Base-by-base conservation (phyloP, 2,113 vertebrate genomes). In the Sceloporus undulatus region DNA sequence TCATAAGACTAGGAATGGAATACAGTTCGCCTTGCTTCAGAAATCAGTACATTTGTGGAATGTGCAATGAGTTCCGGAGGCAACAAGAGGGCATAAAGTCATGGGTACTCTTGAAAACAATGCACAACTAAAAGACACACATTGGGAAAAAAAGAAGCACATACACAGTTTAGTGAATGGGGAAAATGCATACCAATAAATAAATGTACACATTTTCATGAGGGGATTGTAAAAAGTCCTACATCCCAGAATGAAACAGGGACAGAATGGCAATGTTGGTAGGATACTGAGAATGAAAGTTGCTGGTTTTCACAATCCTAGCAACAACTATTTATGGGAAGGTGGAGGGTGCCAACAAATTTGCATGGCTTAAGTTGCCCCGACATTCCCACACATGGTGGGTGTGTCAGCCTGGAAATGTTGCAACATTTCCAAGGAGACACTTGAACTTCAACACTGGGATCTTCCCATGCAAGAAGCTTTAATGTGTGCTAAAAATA, bases 361-460 rank as follows among this genome's bases (percentile, higher is more conserved):
- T 70, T 54, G 70, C 68, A 23, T 21, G 29, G 66, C 34, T 73
- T 84, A 29, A 25, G 19, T 74, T 84, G 70, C 83, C 29, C 82
- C 10, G 19, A 16, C 70, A 75, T 74, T 84, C 70, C n/a, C 52
- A 14, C 9, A 84, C 2, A 21, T 16, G 11, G 52, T 75, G 42
- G 66, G 66, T 52, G 2, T 54, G 82, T 54, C 82, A 19, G 8
- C 19, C 48, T 18, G 56, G 71, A 52, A 85, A 85, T 59, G 29
- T 74, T 73, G 82, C 48, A 74, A 62, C 70, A 74, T 84, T 85
- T 85, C 42, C 42, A 54, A 10, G 27, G 42, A 52, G 54, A 42
- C n/a, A 38, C 48, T 77, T 77, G 75, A 77, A 77, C 75, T 85
- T 62, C 52, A 76, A 71, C 27, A 56, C 84, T 65, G 56, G 71